Percentiles rank a stretch among this genome's conserved stretches.
Conservation (phyloP, 2,797 vertebrate genomes). For the Liasis olivaceus region DNA sequence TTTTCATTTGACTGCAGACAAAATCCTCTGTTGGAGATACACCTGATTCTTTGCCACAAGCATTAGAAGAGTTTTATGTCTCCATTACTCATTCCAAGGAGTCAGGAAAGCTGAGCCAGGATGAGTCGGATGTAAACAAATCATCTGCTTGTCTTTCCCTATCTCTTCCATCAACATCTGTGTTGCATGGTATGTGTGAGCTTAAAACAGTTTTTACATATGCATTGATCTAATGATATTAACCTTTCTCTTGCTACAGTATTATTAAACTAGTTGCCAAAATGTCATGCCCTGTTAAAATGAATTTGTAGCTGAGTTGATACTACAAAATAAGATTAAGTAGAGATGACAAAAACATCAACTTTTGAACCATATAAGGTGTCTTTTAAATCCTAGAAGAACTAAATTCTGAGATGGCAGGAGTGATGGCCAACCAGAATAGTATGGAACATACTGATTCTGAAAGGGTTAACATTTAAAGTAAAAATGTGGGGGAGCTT, state of each 20-base stretch:
- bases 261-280: neutral
- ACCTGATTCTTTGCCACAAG: slow-evolving; percentile 43
- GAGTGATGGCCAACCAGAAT: neutral
- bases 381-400: neutral
- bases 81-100: slow-evolving; percentile 53
- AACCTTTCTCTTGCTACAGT: neutral
- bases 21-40: slow-evolving; percentile 30
- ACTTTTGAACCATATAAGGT: neutral
- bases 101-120: slow-evolving; percentile 26
- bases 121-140: slow-evolving; percentile 16
- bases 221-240: neutral
- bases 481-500: neutral
- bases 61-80: slow-evolving; percentile 54
- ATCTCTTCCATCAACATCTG: neutral
- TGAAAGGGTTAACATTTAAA: neutral
- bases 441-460: neutral
- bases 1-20: slow-evolving; percentile 48
- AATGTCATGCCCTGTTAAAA: neutral
- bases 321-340: neutral
- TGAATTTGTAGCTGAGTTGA: neutral
- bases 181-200: slow-evolving; percentile 16
- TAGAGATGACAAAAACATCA: neutral
- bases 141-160: neutral
- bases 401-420: neutral
- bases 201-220: neutral